These are phyloP conservation scores for Aromia moschata DNA, from an alignment of 2,888 invertebrate species.

Conservation along the genomic window DNA sequence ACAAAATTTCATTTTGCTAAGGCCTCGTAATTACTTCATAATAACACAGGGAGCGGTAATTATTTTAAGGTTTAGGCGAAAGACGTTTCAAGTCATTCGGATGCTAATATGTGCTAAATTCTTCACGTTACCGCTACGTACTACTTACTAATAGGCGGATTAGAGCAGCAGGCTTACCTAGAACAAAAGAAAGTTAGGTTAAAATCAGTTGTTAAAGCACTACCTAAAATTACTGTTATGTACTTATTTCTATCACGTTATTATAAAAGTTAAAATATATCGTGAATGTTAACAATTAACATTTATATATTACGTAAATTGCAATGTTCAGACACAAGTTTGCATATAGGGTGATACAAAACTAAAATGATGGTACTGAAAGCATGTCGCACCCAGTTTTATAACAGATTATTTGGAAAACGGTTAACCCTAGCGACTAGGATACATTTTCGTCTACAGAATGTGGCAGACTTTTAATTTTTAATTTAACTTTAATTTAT, in stretches of 20 bases:
- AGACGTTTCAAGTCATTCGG: conserved; percentile 13
- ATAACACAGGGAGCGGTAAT: conserved; percentile 20
- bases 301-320: too few species aligned
- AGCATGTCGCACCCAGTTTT: too few species aligned
- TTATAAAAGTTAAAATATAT: neutral
- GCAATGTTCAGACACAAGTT: too few species aligned
- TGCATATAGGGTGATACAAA: too few species aligned
- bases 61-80: conserved; percentile 18
- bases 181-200: conserved; percentile 6
- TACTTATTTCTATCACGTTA: neutral
- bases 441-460: too few species aligned
- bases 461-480: too few species aligned
- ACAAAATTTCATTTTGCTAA: conserved; percentile 19
- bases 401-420: too few species aligned
- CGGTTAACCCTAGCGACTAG: too few species aligned
- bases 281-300: too few species aligned
- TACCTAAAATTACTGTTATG: neutral
- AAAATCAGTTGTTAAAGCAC: neutral
- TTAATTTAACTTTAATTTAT: too few species aligned
- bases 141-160: conserved; percentile 1
- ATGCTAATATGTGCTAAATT: conserved; percentile 18
- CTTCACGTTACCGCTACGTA: neutral
- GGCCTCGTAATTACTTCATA: conserved; percentile 15
- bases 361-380: too few species aligned
- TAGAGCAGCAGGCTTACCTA: neutral